Conservation (phyloP, 2,797 vertebrate species). For the Oreochromis mossambicus region DNA sequence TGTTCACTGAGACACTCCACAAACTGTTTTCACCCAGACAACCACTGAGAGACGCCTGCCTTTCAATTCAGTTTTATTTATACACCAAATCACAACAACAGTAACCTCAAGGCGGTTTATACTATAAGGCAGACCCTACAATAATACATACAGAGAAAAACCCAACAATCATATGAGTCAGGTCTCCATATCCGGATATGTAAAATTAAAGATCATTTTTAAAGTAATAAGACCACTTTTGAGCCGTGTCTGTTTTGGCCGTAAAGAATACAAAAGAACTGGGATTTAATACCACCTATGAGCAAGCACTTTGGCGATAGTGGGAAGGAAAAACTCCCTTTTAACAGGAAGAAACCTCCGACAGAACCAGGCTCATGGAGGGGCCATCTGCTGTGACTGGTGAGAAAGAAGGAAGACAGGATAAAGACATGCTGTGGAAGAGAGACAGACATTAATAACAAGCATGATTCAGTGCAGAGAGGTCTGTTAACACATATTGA, state of each 20-base stretch:
- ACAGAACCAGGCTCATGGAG: background rate
- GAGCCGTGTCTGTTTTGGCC: too few relatives aligned
- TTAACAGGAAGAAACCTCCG: background rate
- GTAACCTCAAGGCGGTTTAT: background rate
- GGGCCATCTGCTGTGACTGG: background rate
- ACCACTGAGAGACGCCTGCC: fast-evolving
- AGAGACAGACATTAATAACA: background rate
- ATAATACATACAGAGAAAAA: background rate
- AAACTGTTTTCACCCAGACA: background rate
- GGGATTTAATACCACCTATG: background rate
- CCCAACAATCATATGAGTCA: fast-evolving
- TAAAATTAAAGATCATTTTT: too few relatives aligned
- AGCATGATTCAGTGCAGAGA: background rate
- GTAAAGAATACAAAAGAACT: too few relatives aligned
- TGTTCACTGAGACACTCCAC: background rate
- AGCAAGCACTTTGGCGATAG: background rate
- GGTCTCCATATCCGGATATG: too few relatives aligned
- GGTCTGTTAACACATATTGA: fast-evolving
- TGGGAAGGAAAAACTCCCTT: background rate
- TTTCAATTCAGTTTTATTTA: background rate
- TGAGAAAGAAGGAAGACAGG: background rate
- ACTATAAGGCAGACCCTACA: background rate
- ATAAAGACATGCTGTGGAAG: background rate
- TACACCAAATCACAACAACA: background rate
- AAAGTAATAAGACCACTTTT: too few relatives aligned